A percentile compares a stretch with the other conserved stretches of the same genome.
Evolutionary conservation across 2,113 vertebrate species (phyloP).

Genomic region (Atlantisia rogersi): DNA sequence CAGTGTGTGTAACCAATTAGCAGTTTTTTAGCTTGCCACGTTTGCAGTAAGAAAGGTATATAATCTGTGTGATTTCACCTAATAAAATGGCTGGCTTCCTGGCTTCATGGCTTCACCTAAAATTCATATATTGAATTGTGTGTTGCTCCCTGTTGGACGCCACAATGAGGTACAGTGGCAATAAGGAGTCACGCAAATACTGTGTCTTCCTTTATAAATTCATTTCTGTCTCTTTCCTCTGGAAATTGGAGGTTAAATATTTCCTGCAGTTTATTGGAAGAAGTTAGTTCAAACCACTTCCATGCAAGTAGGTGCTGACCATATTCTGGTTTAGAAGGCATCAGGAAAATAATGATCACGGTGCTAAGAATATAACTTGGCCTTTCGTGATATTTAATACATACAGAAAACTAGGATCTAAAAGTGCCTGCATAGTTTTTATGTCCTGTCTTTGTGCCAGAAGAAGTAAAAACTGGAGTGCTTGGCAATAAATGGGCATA

Average conservation of each 20-base stretch:
- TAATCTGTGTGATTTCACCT: too few relatives aligned
- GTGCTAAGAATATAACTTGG: background rate
- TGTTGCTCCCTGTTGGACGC: too few relatives aligned
- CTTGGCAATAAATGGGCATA: background rate
- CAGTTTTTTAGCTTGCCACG: too few relatives aligned
- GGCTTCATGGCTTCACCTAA: too few relatives aligned
- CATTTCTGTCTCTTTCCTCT: background rate
- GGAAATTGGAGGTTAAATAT: background rate
- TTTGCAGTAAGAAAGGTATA: too few relatives aligned
- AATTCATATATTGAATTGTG: too few relatives aligned
- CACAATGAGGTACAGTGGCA: background rate
- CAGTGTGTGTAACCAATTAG: too few relatives aligned
- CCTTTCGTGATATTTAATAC: background rate
- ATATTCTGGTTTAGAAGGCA: background rate
- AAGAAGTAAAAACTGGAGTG: background rate
- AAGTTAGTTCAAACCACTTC: background rate
- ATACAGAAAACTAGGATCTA: background rate
- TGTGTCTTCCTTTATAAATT: background rate
- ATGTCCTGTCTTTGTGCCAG: background rate
- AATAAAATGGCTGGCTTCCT: too few relatives aligned
- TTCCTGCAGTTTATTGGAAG: background rate
- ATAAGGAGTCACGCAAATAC: background rate
- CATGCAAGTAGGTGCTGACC: background rate
- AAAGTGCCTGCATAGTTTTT: background rate
- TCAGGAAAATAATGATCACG: background rate